Evolutionary conservation across 2,113 vertebrate genomes (phyloP).

Genomic region (Rhabdomys dilectus): DNA sequence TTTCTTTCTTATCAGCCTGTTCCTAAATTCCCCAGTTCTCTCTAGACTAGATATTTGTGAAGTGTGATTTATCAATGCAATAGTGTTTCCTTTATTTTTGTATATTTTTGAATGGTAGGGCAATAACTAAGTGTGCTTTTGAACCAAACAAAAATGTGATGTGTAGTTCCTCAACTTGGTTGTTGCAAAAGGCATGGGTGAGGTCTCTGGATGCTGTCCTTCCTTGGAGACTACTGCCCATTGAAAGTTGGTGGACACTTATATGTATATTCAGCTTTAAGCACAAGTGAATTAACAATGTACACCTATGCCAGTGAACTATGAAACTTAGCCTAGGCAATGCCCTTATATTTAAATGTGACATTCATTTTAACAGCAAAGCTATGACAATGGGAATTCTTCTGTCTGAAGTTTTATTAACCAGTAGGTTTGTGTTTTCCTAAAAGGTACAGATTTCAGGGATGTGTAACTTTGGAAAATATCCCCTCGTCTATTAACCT

Average conservation of each 20-base stretch:
- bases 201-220: not conserved
- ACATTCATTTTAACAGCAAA: not conserved
- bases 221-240: not conserved
- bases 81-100: constrained; percentile 5
- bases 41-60: constrained; percentile 16
- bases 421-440: not conserved
- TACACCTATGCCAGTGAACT: not conserved
- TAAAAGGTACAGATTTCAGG: not conserved
- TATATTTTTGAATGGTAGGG: not conserved
- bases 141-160: not conserved
- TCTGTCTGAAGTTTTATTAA: not conserved
- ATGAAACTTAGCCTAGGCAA: not conserved
- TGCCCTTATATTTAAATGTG: not conserved
- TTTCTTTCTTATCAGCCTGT: not conserved
- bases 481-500: not conserved
- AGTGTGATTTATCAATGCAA: not conserved
- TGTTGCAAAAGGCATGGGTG: no score
- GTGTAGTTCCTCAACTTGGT: not conserved
- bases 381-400: not conserved
- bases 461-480: not conserved
- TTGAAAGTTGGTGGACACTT: not conserved
- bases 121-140: not conserved
- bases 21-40: not conserved
- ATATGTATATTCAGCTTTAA: not conserved
- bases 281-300: not conserved